Evolutionary conservation across 2,888 invertebrate species (phyloP).

Genomic region (Drosophila sordidapex): DNA sequence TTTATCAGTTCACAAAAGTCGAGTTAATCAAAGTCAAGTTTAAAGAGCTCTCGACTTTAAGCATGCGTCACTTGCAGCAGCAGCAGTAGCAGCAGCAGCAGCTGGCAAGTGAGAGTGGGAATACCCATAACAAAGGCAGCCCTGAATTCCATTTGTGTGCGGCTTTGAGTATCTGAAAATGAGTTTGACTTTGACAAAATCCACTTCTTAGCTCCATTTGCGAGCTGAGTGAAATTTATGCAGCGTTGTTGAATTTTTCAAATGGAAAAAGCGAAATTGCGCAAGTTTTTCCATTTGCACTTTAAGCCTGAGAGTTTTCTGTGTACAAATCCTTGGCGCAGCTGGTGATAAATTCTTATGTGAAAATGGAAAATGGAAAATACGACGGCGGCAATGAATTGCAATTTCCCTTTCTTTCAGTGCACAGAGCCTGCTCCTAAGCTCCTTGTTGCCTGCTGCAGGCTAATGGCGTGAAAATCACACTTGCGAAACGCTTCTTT

Average conservation of each 20-base stretch:
- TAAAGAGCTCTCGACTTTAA: conserved; percentile 33
- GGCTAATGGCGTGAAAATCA: conserved; percentile 46
- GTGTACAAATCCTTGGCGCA: conserved; percentile 23
- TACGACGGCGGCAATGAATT: conserved; percentile 45
- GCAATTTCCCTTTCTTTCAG: conserved; percentile 58
- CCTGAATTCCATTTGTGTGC: conserved; percentile 31
- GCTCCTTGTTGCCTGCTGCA: conserved; percentile 17
- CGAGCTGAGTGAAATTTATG: conserved; percentile 50
- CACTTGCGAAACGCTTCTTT: conserved; percentile 6
- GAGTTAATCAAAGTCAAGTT: conserved; percentile 45
- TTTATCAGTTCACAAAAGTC: conserved; percentile 21
- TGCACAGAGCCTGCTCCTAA: conserved; percentile 2
- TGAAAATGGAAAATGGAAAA: conserved; percentile 40
- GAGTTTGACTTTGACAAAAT: conserved; percentile 18
- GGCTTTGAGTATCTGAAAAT: conserved; percentile 30
- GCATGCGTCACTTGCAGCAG: conserved; percentile 52
- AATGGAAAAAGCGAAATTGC: conserved; percentile 24
- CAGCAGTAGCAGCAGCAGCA: conserved; percentile 21
- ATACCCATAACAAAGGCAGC: conserved; percentile 6
- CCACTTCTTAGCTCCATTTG: neutral
- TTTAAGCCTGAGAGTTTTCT: conserved; percentile 30
- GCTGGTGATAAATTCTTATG: conserved; percentile 32
- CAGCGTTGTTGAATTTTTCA: conserved; percentile 43
- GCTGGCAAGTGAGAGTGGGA: conserved; percentile 1
- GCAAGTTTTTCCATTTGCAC: conserved; percentile 43